Percentiles rank a stretch among this genome's conserved stretches.
Evolutionary conservation across 2,797 vertebrate genomes (phyloP).

Genomic region (Ceryle rudis): DNA sequence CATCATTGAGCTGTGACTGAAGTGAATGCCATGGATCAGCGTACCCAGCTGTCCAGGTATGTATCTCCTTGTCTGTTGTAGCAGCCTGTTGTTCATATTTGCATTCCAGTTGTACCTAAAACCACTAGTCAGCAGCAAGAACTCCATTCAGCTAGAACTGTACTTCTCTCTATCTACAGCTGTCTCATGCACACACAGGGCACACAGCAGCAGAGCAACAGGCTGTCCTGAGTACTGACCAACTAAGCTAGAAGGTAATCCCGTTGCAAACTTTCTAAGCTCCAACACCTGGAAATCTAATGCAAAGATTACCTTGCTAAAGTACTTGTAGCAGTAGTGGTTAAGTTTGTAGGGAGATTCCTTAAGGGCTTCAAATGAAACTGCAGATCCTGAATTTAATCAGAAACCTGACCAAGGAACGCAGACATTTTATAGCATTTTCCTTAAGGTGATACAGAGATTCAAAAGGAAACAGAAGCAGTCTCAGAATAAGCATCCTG

Average conservation of each 20-base stretch:
- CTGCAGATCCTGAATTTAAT: not conserved
- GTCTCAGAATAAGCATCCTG: not conserved
- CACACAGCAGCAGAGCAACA: not conserved
- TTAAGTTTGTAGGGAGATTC: not conserved
- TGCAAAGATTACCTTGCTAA: not conserved
- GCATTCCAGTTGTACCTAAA: not conserved
- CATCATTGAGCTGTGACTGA: not conserved
- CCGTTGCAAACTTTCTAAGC: not conserved
- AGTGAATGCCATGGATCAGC: fast-evolving
- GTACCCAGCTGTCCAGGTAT: not conserved
- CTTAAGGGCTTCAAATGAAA: not conserved
- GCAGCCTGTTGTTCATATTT: not conserved
- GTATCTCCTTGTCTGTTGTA: not conserved
- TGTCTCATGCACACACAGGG: fast-evolving
- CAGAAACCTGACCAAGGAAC: not conserved
- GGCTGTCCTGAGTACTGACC: not conserved
- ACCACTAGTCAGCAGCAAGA: not conserved
- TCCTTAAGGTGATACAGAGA: not conserved
- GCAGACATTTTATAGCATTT: not conserved
- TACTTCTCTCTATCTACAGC: not conserved
- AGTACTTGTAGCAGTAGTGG: not conserved
- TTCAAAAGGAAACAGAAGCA: not conserved
- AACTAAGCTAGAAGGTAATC: not conserved
- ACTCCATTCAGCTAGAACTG: not conserved
- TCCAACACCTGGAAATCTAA: not conserved